Evolutionary conservation across 2,113 vertebrate genomes (phyloP).

Genomic region (Furnarius figulus): DNA sequence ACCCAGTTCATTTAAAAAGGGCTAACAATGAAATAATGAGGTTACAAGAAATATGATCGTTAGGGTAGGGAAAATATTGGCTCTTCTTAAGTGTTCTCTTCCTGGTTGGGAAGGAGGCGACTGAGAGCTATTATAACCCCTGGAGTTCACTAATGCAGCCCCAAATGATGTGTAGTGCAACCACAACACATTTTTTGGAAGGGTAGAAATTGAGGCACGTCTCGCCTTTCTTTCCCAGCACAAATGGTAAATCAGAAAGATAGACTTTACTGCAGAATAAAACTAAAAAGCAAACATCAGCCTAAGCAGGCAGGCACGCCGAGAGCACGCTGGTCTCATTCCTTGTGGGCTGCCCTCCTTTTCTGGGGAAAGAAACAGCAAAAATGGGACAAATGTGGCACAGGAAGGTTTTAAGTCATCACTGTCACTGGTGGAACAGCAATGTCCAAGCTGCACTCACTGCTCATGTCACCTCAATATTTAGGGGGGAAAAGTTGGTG

Average conservation of each 20-base stretch:
- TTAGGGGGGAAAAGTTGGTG: background rate
- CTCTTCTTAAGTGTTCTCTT: background rate
- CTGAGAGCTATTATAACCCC: background rate
- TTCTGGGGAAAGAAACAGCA: background rate
- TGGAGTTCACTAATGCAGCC: background rate
- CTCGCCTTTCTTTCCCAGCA: background rate
- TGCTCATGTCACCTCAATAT: rapidly evolving
- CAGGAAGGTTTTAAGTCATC: background rate
- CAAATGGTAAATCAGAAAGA: background rate
- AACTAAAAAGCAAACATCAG: background rate
- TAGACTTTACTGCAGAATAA: background rate
- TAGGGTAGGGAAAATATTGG: background rate
- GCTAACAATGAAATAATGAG: background rate
- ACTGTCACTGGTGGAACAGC: background rate
- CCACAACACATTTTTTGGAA: background rate
- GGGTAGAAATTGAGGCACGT: rapidly evolving
- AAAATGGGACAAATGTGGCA: background rate
- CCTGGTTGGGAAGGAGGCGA: background rate
- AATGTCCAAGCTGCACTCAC: background rate
- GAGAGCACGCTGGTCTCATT: background rate
- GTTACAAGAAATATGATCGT: background rate
- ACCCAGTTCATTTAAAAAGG: background rate
- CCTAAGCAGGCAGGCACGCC: background rate
- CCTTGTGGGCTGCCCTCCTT: background rate
- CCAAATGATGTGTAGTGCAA: background rate